Evolutionary conservation across 64 coral and sea anemone species (phyloP).

Genomic region (Actinia equina): DNA sequence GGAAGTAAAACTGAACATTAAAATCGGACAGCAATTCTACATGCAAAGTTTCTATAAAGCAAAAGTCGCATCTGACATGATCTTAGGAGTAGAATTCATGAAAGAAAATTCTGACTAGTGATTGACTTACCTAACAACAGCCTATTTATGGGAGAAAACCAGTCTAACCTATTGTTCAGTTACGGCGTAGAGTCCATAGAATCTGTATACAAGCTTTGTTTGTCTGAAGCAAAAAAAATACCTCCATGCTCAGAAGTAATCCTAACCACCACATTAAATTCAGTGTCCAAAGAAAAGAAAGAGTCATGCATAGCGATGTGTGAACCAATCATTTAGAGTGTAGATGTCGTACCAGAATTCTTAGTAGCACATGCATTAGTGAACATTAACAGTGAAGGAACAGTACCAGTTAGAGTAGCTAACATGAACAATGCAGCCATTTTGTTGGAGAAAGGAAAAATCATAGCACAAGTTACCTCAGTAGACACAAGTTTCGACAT

Average conservation of each 20-base stretch:
- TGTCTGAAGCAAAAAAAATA: not conserved
- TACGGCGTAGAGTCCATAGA: not conserved
- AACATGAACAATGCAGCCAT: not conserved
- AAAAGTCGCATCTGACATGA: not conserved
- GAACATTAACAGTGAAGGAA: slow-evolving; percentile 3
- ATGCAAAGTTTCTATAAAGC: not conserved
- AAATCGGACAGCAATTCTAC: not conserved
- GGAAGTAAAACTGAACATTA: slow-evolving; percentile 1
- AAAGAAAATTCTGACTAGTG: slow-evolving; percentile 11
- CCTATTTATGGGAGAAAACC: not conserved
- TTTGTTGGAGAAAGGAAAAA: not conserved
- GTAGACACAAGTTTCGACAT: not conserved
- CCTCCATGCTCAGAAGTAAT: not conserved
- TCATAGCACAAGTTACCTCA: not conserved
- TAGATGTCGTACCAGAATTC: not conserved
- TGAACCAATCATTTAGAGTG: not conserved
- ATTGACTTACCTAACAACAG: not conserved
- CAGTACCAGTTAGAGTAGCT: slow-evolving; percentile 11
- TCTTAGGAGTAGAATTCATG: not conserved
- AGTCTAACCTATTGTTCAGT: not conserved
- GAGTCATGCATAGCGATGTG: not conserved
- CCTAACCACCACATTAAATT: not conserved
- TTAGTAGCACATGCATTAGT: not conserved
- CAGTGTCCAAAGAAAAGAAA: not conserved
- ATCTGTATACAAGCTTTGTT: not conserved